Evolutionary conservation across 2,113 vertebrate genomes (phyloP), one percentile per base, ranked within the genome.

Genomic region (Clarias macrocephalus): DNA sequence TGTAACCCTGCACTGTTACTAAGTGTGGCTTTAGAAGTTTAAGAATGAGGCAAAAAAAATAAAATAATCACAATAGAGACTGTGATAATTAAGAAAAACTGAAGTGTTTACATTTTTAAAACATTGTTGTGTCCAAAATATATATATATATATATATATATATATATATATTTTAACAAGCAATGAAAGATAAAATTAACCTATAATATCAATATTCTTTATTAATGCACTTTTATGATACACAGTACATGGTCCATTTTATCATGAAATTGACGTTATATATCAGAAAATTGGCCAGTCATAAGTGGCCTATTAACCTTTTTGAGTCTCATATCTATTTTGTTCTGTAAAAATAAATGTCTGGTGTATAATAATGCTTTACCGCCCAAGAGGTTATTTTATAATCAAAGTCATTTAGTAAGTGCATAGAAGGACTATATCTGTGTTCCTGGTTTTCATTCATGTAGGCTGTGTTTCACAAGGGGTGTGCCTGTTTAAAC

Each of bases 401-500:
- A 54, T 4, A 65, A 59, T 56, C 37, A 28, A 85, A 52, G 60
- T 56, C 25, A 87, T 83, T 68, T 15, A 81, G 62, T 80, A 60
- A 19, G 0, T 76, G 28, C 85, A 33, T 73, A 28, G 7, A 23
- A 63, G 21, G 85, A 3, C 3, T 76, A 33, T 86, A 63, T 81
- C 25, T 82, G 80, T 62, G 70, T 42, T 37, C 59, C 23, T 30
- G 30, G 79, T 60, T 80, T 83, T 83, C 30, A 75, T 82, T 82
- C 37, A 52, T 65, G 8, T 42, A 28, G 42, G 10, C 90, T 91
- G 92, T 84, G 87, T 90, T 92, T 91, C 19, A 72, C 28, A 91
- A 88, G 30, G 37, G 82, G 90, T 91, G 84, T 88, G 90, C 89
- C 90, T 93, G 93, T 94, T 94, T 95, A 93, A 95, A 94, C 93